Conservation (phyloP, 2,888 invertebrate genomes). For the Yponomeuta sedellus region DNA sequence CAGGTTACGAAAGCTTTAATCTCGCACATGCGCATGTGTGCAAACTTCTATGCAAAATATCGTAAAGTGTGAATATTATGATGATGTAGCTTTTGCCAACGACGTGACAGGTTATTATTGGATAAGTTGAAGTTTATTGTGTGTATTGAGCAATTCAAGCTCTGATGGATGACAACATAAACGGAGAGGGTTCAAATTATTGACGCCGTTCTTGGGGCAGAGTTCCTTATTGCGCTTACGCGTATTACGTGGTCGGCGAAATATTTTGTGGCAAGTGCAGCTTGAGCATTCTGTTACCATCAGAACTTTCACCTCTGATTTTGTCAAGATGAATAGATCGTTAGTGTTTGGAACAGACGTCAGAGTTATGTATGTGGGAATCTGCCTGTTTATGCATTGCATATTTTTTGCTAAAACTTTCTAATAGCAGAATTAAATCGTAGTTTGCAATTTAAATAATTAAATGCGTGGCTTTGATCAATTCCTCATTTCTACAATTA, state of each 20-base stretch:
- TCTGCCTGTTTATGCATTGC: background rate
- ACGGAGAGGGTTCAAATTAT: constrained; percentile 26
- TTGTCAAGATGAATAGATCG: constrained; percentile 36
- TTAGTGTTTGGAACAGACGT: constrained; percentile 15
- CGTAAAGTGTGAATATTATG: background rate
- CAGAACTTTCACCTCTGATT: constrained; percentile 56
- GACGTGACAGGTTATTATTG: constrained; percentile 11
- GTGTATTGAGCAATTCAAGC: constrained; percentile 1
- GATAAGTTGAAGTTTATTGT: constrained; percentile 5
- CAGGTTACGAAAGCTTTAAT: constrained; percentile 5
- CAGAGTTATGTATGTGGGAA: constrained; percentile 6
- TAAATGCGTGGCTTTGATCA: background rate
- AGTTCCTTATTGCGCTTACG: constrained; percentile 31
- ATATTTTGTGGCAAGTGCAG: constrained; percentile 44
- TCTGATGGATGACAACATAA: constrained; percentile 17
- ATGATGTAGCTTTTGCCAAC: background rate
- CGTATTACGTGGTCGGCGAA: constrained; percentile 30
- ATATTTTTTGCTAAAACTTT: background rate
- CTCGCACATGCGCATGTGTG: background rate
- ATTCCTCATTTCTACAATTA: background rate
- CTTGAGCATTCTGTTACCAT: constrained; percentile 35
- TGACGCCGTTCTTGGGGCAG: constrained; percentile 26
- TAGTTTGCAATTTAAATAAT: background rate
- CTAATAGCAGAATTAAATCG: background rate
- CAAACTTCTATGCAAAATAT: background rate